These are phyloP conservation scores for Drosophila funebris DNA, from an alignment of 1,140 invertebrate species.

Conservation along the genomic window DNA sequence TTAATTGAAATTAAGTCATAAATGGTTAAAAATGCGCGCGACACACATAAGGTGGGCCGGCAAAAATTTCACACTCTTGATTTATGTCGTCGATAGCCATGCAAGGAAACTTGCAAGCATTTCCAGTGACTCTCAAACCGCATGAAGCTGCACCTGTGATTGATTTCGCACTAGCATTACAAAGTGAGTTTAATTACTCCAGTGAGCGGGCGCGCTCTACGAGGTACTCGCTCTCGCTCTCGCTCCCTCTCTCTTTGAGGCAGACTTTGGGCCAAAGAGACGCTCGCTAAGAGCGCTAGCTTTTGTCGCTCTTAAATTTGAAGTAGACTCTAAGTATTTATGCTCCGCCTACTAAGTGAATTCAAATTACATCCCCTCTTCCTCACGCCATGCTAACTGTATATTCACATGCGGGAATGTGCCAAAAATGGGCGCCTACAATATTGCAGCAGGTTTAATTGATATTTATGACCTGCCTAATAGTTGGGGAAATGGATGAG, in stretches of 20 bases:
- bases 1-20: slow-evolving; percentile 81
- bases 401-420: slow-evolving; percentile 27
- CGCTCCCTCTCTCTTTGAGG: background rate
- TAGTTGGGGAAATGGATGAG: background rate
- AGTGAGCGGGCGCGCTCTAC: background rate
- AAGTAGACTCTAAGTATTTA: slow-evolving; percentile 29
- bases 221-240: background rate
- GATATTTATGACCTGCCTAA: slow-evolving; percentile 29
- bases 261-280: slow-evolving; percentile 12
- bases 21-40: slow-evolving; percentile 73
- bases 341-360: slow-evolving; percentile 59
- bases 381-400: background rate
- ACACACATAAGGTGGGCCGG: slow-evolving; percentile 46
- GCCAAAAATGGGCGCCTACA: slow-evolving; percentile 42
- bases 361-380: background rate
- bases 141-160: slow-evolving; percentile 63
- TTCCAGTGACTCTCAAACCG: slow-evolving; percentile 58
- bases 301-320: background rate
- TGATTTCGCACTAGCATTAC: slow-evolving; percentile 51
- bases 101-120: slow-evolving; percentile 60
- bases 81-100: slow-evolving; percentile 59
- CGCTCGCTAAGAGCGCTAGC: background rate
- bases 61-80: slow-evolving; percentile 77
- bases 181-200: slow-evolving; percentile 30
- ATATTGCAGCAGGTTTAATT: slow-evolving; percentile 17